phyloP scores from a whole-genome alignment of 2,888 invertebrate genomes.

The Cheilosia grossa region DNA sequence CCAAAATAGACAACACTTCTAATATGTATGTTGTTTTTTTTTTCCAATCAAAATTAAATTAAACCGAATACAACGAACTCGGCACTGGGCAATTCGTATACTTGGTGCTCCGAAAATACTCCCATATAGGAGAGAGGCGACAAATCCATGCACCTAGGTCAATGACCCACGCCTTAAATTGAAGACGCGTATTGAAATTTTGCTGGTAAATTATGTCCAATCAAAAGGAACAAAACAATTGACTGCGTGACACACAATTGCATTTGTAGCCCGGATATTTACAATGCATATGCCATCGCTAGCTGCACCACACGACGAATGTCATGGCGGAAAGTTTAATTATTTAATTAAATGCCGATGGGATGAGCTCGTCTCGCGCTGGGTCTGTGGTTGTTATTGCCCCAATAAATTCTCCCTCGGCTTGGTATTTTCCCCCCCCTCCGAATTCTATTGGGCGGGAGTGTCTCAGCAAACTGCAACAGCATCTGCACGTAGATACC shows the following conservation, averaged over 20 bases:
- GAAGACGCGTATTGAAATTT: slow-evolving; percentile 56
- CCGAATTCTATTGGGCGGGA: slow-evolving; percentile 62
- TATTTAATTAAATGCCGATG: slow-evolving; percentile 74
- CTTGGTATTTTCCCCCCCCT: neutral
- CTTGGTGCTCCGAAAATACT: slow-evolving; percentile 60
- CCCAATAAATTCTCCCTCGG: slow-evolving; percentile 43
- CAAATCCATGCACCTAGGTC: slow-evolving; percentile 34
- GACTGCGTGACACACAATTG: slow-evolving; percentile 67
- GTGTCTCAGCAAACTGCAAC: slow-evolving; percentile 43
- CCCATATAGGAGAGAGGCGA: slow-evolving; percentile 1
- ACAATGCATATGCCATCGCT: neutral
- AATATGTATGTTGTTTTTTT: neutral
- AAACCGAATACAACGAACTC: slow-evolving; percentile 46
- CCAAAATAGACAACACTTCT: neutral
- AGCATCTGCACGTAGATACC: neutral
- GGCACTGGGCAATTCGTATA: slow-evolving; percentile 50
- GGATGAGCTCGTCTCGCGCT: slow-evolving; percentile 41
- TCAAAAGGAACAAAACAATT: slow-evolving; percentile 74
- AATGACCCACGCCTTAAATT: slow-evolving; percentile 63
- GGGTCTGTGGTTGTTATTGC: slow-evolving; percentile 27
- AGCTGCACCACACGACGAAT: slow-evolving; percentile 29
- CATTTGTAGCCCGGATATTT: slow-evolving; percentile 64
- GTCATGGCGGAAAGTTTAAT: slow-evolving; percentile 74
- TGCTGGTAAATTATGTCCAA: slow-evolving; percentile 72
- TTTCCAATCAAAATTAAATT: neutral